Evolutionary conservation across 2,797 vertebrate genomes (phyloP).

Genomic region (Sebastes vulpes): DNA sequence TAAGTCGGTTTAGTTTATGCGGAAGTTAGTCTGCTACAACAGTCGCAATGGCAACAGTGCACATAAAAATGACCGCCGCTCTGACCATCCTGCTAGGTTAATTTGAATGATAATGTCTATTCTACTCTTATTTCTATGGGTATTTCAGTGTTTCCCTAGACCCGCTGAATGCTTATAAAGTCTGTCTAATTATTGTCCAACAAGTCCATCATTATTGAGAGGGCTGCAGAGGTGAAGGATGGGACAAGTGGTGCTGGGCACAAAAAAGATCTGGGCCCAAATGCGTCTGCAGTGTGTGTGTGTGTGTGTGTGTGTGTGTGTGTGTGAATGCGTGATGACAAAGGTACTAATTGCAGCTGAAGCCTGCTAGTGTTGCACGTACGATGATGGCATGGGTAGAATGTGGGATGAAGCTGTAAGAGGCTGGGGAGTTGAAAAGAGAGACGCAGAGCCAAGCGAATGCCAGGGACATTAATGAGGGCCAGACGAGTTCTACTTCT

Average conservation of each 20-base stretch:
- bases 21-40: not conserved
- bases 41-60: no score
- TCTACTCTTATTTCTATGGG: not conserved
- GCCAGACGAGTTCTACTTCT: conserved; percentile 62
- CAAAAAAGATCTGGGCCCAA: conserved; percentile 23
- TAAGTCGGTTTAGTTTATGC: not conserved
- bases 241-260: conserved; percentile 18
- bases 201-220: conserved; percentile 59
- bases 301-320: not conserved
- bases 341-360: conserved; percentile 70
- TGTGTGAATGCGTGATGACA: conserved; percentile 36
- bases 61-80: no score
- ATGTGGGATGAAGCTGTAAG: conserved; percentile 67
- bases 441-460: conserved; percentile 59
- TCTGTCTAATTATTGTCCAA: conserved; percentile 69
- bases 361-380: conserved; percentile 51
- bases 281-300: conserved; percentile 7
- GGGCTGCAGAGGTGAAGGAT: conserved; percentile 43
- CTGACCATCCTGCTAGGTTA: not conserved
- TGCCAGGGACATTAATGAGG: conserved; percentile 75
- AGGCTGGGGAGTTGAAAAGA: conserved; percentile 49
- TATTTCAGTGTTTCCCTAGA: conserved; percentile 24
- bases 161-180: conserved; percentile 55
- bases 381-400: conserved; percentile 52
- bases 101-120: not conserved